Evolutionary conservation across 2,113 vertebrate genomes (phyloP).

Genomic region (Polyodon spathula): DNA sequence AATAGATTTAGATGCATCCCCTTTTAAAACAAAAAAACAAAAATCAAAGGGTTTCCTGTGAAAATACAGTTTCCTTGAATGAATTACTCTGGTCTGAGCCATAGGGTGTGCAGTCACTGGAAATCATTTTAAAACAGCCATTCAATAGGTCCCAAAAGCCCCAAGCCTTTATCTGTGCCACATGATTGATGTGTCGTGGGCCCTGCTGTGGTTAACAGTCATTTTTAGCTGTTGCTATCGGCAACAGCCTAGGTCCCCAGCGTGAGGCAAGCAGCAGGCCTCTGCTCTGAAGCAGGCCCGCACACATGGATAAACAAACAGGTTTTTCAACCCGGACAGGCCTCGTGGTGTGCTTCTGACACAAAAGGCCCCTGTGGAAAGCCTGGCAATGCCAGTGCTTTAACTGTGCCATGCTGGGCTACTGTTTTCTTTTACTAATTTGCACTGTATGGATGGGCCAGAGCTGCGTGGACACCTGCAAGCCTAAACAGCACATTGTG

Average conservation of each 20-base stretch:
- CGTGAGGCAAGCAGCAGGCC: conserved; percentile 58
- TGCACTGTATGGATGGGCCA: conserved; percentile 63
- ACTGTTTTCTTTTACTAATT: conserved; percentile 80
- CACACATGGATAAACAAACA: conserved; percentile 83
- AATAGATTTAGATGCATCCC: conserved; percentile 40
- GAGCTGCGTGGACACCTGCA: conserved; percentile 62
- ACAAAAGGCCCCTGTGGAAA: conserved; percentile 66
- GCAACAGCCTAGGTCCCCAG: conserved; percentile 72
- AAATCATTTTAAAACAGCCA: conserved; percentile 70
- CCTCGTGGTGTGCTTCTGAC: conserved; percentile 62
- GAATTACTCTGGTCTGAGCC: conserved; percentile 59
- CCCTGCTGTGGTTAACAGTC: conserved; percentile 76
- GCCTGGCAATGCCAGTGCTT: conserved; percentile 69
- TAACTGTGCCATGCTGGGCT: conserved; percentile 66
- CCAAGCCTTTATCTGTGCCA: conserved; percentile 66
- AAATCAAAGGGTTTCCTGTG: conserved; percentile 47
- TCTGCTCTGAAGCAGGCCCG: conserved; percentile 60
- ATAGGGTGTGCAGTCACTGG: conserved; percentile 72
- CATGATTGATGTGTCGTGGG: conserved; percentile 81
- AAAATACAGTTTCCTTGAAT: conserved; percentile 69
- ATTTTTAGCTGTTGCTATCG: conserved; percentile 89
- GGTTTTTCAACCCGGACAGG: conserved; percentile 70
- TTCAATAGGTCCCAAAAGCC: conserved; percentile 61
- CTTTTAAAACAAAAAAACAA: conserved; percentile 49
- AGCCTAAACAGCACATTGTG: conserved; percentile 38